A percentile compares a stretch with the other conserved stretches of the same genome.
These are phyloP conservation scores for Hemitrygon akajei DNA, from an alignment of 2,797 vertebrate genomes.

Conservation along the genomic window DNA sequence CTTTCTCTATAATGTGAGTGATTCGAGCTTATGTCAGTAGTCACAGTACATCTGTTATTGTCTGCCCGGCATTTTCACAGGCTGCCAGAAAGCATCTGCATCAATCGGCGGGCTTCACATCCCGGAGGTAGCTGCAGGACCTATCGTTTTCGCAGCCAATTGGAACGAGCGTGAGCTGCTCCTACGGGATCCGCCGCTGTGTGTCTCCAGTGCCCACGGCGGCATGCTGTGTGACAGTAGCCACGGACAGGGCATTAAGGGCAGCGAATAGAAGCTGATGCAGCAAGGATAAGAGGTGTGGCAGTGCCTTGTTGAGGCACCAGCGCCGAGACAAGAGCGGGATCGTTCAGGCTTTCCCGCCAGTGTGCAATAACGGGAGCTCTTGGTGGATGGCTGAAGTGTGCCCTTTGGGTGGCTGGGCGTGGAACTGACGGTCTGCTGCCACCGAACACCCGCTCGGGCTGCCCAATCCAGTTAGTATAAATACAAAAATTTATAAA, in stretches of 20 bases:
- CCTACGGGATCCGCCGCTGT: neutral
- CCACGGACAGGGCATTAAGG: neutral
- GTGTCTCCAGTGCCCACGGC: neutral
- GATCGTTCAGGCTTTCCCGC: neutral
- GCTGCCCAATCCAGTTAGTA: neutral
- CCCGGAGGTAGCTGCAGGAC: conserved; percentile 53
- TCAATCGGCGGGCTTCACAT: conserved; percentile 47
- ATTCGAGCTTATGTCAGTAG: conserved; percentile 52
- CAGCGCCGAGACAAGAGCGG: neutral
- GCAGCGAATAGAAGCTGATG: too few species aligned
- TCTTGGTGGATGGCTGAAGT: neutral
- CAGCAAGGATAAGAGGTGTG: neutral
- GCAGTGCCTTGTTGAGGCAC: neutral
- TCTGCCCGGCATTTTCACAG: conserved; percentile 57
- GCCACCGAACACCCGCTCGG: neutral
- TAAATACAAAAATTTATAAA: neutral
- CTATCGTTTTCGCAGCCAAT: conserved; percentile 50
- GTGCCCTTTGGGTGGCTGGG: neutral
- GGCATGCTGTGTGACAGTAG: neutral
- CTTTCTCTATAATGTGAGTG: conserved; percentile 35
- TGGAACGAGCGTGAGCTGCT: conserved; percentile 45
- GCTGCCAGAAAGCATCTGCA: conserved; percentile 63
- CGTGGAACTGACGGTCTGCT: neutral
- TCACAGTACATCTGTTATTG: conserved; percentile 61
- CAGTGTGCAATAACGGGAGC: neutral